Conservation (phyloP, 2,113 vertebrate species). For the Oxygymnocypris stewartii region DNA sequence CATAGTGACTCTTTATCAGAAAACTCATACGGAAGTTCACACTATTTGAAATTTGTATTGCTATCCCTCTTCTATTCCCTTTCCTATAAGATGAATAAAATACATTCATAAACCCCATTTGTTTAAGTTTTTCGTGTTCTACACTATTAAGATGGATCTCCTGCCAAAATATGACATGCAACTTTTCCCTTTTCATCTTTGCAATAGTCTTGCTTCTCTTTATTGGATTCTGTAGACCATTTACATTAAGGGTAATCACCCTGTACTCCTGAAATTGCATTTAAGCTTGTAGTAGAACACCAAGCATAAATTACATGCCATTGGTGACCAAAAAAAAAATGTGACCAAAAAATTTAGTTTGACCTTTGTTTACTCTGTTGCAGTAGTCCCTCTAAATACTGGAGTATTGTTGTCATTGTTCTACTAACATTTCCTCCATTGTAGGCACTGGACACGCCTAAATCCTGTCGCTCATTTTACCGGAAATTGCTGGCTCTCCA, state of each 20-base stretch:
- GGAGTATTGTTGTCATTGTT: too few species aligned
- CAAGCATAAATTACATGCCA: neutral
- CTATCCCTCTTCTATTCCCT: neutral
- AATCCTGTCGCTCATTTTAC: too few species aligned
- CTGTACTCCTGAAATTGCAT: neutral
- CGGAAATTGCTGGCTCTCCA: too few species aligned
- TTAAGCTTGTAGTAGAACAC: neutral
- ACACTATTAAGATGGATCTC: neutral
- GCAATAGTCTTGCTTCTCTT: neutral
- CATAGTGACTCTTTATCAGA: neutral
- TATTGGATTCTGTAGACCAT: neutral
- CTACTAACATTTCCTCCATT: too few species aligned
- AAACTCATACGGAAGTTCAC: neutral
- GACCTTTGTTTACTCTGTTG: too few species aligned
- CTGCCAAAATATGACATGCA: neutral
- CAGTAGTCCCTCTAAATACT: too few species aligned
- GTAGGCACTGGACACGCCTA: too few species aligned
- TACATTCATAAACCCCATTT: neutral
- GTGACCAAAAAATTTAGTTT: neutral
- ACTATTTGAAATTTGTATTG: neutral
- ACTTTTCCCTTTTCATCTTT: neutral
- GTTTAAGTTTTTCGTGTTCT: neutral
- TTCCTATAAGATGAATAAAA: neutral
- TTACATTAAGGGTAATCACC: constrained; percentile 1
- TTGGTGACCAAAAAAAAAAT: neutral